Percentiles rank a stretch among this genome's conserved stretches.
These are phyloP conservation scores for Camelus bactrianus DNA, from an alignment of 2,113 vertebrate genomes.

Conservation along the genomic window DNA sequence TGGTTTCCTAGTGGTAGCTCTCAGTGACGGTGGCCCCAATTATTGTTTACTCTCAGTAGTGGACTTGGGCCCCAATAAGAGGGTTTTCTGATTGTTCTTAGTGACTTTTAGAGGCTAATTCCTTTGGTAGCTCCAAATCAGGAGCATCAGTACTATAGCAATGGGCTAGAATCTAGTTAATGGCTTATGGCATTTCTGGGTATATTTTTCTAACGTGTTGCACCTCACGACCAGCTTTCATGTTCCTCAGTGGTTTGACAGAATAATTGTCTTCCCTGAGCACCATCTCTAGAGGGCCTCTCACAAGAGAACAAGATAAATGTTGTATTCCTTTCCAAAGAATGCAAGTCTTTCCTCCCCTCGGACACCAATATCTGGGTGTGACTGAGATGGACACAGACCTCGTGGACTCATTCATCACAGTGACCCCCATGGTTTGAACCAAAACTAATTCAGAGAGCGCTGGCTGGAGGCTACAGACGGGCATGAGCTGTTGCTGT, in stretches of 20 bases:
- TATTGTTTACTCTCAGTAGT: not conserved
- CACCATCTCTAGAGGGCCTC: not conserved
- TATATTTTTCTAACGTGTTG: not conserved
- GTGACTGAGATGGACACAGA: not conserved
- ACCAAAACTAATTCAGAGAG: not conserved
- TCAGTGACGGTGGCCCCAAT: not conserved
- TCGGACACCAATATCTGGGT: not conserved
- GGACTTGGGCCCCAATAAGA: not conserved
- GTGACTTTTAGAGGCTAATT: not conserved
- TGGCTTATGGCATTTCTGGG: not conserved
- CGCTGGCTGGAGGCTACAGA: not conserved
- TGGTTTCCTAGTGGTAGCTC: not conserved
- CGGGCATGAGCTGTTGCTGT: not conserved
- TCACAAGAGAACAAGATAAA: not conserved
- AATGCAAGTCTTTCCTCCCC: not conserved
- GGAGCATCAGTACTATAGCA: not conserved
- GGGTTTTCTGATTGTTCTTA: not conserved
- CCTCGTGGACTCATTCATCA: not conserved
- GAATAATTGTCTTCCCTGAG: not conserved
- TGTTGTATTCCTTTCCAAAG: not conserved
- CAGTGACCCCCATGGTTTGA: not conserved
- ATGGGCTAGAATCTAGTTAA: not conserved
- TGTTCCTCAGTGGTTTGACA: not conserved
- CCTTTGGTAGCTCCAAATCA: not conserved
- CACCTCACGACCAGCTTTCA: not conserved